Base-by-base conservation (phyloP, 2,888 invertebrate genomes). In the Lydus trimaculatus region DNA sequence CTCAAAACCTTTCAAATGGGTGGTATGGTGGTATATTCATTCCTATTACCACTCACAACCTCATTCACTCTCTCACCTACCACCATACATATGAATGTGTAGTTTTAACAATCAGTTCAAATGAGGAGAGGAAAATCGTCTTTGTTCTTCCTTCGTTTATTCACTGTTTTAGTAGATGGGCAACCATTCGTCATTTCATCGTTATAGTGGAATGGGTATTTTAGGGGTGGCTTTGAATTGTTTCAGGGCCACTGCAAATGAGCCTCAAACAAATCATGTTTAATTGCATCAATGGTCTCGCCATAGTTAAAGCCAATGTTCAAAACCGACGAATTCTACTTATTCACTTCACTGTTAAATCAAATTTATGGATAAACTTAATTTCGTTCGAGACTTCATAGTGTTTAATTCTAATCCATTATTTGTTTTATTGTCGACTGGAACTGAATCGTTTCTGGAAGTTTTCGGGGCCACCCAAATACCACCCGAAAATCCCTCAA, bases 311-410 rank as follows among this genome's bases (percentile, higher is more conserved):
- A 61, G 69, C 65, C 69, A 65, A 69, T 69, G 69, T 69, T 69
- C 80, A 76, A 78, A 77, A 80, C 77, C 78, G 77, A 76, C 79
- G 79, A 78, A 80, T 81, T 81, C 80, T 80, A 79, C 81, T 80
- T 80, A 80, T 79, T 81, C 81, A 80, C 80, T 83, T 82, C 82
- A 81, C 80, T 82, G 84, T 83, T 84, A 84, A 84, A 84, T 84
- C 84, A 84, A 84, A 85, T 85, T 85, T 85, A 85, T 85, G 85
- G 84, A 84, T 83, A 84, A 85, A 85, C 85, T 85, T 85, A 84
- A 84, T 85, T 84, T 84, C 81, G 82, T 82, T 81, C 83, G 78
- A 79, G 80, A 81, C 81, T 82, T 82, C 81, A 81, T 80, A 81
- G 82, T 82, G 82, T 83, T 83, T 83, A 84, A 83, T 83, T 83